phyloP scores from a whole-genome alignment of 2,888 invertebrate genomes.

The Hylaea fasciaria region DNA sequence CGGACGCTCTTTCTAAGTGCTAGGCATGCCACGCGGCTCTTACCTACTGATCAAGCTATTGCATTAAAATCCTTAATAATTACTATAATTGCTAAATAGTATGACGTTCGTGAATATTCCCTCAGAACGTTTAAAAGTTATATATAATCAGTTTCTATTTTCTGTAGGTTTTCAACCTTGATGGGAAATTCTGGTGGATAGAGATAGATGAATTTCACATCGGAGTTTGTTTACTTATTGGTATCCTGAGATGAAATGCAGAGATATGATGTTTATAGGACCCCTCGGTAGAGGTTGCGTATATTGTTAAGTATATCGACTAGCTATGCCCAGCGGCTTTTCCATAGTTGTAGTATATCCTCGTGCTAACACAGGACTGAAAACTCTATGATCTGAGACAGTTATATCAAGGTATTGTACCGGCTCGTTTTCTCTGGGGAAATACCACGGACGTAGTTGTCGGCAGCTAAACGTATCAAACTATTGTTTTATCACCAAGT shows the following conservation, averaged over 20 bases:
- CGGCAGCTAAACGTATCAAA: not conserved
- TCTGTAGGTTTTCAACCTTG: constrained; percentile 6
- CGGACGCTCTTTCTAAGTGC: no score
- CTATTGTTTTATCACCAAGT: not conserved
- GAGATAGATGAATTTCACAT: not conserved
- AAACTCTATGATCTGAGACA: no score
- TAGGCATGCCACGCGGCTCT: no score
- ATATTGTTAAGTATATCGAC: not conserved
- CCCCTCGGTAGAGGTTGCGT: no score
- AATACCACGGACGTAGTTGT: constrained; percentile 15
- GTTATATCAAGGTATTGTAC: not conserved
- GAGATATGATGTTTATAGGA: not conserved
- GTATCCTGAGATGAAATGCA: not conserved
- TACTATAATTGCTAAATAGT: no score
- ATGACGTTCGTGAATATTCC: not conserved
- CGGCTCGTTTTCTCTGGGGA: constrained; percentile 16
- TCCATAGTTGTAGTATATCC: no score
- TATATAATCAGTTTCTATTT: constrained; percentile 7
- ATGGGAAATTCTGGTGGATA: constrained; percentile 8
- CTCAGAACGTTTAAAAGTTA: not conserved
- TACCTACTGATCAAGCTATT: no score
- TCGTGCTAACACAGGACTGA: no score
- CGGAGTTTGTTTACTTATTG: constrained; percentile 11
- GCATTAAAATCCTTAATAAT: no score
- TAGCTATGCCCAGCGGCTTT: not conserved